A percentile compares a stretch with the other conserved stretches of the same genome.
Evolutionary conservation across 2,113 vertebrate species (phyloP).

Genomic region (Prunella fulvescens): DNA sequence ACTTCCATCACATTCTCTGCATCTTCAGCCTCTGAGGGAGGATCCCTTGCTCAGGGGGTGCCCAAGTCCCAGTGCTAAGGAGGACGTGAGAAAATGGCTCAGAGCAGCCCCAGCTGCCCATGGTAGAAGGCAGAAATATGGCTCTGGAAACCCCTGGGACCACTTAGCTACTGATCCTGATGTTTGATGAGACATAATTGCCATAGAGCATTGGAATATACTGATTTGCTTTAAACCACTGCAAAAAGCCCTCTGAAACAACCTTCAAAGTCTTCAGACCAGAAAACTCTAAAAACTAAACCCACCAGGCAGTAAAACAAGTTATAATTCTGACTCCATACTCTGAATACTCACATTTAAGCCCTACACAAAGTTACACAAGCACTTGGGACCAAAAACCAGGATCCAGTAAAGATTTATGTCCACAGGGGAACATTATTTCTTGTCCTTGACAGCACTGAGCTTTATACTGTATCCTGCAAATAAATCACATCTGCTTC

Average conservation of each 20-base stretch:
- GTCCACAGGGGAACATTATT: not conserved
- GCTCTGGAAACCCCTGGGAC: not conserved
- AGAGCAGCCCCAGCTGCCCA: not conserved
- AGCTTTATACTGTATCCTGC: not conserved
- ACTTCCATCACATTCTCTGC: not conserved
- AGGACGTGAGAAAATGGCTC: not conserved
- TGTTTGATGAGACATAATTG: not conserved
- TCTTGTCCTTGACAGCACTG: not conserved
- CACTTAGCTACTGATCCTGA: not conserved
- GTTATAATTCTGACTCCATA: not conserved
- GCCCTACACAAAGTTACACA: not conserved
- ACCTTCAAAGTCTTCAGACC: not conserved
- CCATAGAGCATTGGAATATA: not conserved
- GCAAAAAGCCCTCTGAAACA: not conserved
- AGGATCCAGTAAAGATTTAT: not conserved
- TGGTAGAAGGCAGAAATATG: not conserved
- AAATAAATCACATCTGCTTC: slow-evolving; percentile 11
- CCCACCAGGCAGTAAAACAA: not conserved
- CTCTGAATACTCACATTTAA: not conserved
- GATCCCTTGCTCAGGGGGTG: not conserved
- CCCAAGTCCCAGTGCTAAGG: accelerated
- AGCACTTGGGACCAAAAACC: not conserved
- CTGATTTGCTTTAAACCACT: not conserved
- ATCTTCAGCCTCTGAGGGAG: not conserved
- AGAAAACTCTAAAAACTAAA: not conserved